Conservation (phyloP, 1,140 invertebrate species). For the Camponotus floridanus region DNA sequence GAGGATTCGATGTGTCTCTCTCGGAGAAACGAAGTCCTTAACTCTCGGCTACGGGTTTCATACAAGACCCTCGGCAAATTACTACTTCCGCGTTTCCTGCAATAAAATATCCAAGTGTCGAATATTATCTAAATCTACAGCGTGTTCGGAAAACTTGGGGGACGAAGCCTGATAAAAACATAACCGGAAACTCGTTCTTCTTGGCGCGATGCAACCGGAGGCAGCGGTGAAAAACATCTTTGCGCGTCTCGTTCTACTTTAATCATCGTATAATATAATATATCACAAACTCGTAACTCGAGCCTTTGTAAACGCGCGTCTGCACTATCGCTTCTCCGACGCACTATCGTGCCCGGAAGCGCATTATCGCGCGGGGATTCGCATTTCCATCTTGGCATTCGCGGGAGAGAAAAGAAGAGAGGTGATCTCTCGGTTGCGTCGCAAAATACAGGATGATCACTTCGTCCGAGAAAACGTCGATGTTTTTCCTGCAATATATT, state of each 20-base stretch:
- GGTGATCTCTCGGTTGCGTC: slow-evolving; percentile 25
- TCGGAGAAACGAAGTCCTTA: background rate
- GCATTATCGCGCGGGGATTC: slow-evolving; percentile 71
- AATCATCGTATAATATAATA: slow-evolving; percentile 64
- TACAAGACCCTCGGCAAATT: background rate
- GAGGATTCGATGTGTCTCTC: slow-evolving; percentile 9
- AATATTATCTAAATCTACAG: background rate
- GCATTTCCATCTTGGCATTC: slow-evolving; percentile 68
- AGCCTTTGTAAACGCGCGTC: slow-evolving; percentile 66
- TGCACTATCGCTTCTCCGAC: slow-evolving; percentile 61
- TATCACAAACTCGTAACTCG: slow-evolving; percentile 71
- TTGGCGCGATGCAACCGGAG: slow-evolving; percentile 29
- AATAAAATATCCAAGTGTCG: background rate
- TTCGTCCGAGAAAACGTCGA: background rate
- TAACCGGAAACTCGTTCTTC: slow-evolving; percentile 36
- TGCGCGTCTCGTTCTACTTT: slow-evolving; percentile 4
- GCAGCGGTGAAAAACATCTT: slow-evolving; percentile 43
- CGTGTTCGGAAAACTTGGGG: background rate
- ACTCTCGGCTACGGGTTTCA: background rate
- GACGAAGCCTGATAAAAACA: slow-evolving; percentile 25
- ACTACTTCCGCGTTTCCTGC: background rate
- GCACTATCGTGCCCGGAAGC: slow-evolving; percentile 76
- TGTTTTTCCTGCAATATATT: background rate
- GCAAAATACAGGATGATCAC: slow-evolving; percentile 27
- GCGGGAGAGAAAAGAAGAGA: slow-evolving; percentile 7